A percentile compares a stretch with the other conserved stretches of the same genome.
Evolutionary conservation across 2,888 invertebrate genomes (phyloP).

Genomic region (Timandra comae): DNA sequence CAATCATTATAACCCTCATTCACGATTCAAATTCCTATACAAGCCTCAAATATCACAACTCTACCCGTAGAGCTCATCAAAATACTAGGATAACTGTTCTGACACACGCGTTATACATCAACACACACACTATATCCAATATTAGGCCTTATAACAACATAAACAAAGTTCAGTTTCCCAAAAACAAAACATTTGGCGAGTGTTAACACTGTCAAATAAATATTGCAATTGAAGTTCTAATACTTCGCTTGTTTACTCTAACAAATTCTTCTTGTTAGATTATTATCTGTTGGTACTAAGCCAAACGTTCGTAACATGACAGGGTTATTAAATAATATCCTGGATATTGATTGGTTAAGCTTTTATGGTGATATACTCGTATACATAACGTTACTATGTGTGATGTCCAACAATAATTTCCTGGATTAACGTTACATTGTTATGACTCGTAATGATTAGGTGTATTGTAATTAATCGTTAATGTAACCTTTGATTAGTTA

Average conservation of each 20-base stretch:
- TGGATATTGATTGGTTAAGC: slow-evolving; percentile 13
- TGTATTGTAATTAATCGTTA: not conserved
- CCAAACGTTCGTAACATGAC: slow-evolving; percentile 10
- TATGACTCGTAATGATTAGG: slow-evolving; percentile 1
- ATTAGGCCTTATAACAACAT: slow-evolving; percentile 32
- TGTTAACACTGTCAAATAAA: slow-evolving; percentile 37
- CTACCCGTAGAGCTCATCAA: slow-evolving; percentile 52
- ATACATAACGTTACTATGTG: too few relatives aligned
- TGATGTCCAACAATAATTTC: slow-evolving; percentile 7
- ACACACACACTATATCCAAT: slow-evolving; percentile 23
- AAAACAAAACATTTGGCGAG: slow-evolving; percentile 37
- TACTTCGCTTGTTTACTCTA: slow-evolving; percentile 17
- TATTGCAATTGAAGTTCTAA: slow-evolving; percentile 48
- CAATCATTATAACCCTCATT: slow-evolving; percentile 2
- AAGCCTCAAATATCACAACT: slow-evolving; percentile 60
- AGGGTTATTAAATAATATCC: slow-evolving; percentile 5
- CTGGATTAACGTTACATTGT: slow-evolving; percentile 9
- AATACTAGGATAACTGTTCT: slow-evolving; percentile 53
- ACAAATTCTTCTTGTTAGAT: slow-evolving; percentile 29
- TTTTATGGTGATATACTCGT: slow-evolving; percentile 6
- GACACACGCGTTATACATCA: slow-evolving; percentile 31
- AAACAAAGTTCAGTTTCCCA: slow-evolving; percentile 30
- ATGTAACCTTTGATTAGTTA: too few relatives aligned
- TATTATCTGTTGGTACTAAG: slow-evolving; percentile 26
- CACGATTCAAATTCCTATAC: slow-evolving; percentile 12